Percentiles rank a stretch among this genome's conserved stretches.
phyloP scores from a whole-genome alignment of 2,113 vertebrate species.

The Terrapene triunguis region DNA sequence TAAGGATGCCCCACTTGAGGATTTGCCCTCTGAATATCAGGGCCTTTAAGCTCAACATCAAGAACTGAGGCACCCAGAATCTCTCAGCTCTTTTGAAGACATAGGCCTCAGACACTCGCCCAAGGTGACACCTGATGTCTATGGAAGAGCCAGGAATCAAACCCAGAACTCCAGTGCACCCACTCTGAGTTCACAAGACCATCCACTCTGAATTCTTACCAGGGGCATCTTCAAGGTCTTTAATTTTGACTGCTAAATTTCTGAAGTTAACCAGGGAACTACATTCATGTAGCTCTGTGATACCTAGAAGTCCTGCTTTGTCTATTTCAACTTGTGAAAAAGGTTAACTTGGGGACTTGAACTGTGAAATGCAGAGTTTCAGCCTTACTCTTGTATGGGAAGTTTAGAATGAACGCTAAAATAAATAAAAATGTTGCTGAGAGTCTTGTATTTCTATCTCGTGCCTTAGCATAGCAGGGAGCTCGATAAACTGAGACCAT shows the following conservation, averaged over 20 bases:
- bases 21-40: background rate
- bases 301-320: fast-evolving
- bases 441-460: fast-evolving
- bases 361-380: fast-evolving
- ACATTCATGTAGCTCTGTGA: fast-evolving
- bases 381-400: background rate
- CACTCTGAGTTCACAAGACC: background rate
- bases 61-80: background rate
- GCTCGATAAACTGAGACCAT: background rate
- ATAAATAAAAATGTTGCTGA: background rate
- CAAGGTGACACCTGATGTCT: fast-evolving
- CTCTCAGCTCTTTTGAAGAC: background rate
- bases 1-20: fast-evolving
- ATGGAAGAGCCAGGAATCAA: background rate
- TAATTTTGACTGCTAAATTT: background rate
- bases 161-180: background rate
- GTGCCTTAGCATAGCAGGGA: fast-evolving
- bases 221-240: background rate
- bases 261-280: background rate
- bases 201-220: background rate
- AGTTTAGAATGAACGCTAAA: background rate
- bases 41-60: fast-evolving
- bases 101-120: background rate
- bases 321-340: background rate
- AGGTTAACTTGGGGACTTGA: fast-evolving